These are phyloP conservation scores for Corythaeola cristata DNA, from an alignment of 2,113 vertebrate species.

Conservation along the genomic window DNA sequence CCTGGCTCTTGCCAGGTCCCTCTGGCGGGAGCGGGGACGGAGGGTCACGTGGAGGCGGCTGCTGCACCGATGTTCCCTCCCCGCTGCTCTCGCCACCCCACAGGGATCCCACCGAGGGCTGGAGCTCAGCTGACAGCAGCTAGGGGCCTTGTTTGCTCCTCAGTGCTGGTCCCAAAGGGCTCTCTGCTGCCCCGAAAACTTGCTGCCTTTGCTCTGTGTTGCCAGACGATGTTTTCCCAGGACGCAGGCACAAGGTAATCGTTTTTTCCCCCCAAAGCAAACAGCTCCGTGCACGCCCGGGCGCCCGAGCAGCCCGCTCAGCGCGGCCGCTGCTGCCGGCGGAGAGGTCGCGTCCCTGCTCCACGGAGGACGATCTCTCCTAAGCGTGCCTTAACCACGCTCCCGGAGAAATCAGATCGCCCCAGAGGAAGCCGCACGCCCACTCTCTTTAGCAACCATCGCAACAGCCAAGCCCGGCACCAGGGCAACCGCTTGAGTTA, in stretches of 20 bases:
- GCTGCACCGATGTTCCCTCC: neutral
- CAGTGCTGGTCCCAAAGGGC: neutral
- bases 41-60: conserved; percentile 64
- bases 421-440: conserved; percentile 59
- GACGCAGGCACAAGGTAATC: neutral
- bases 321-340: neutral
- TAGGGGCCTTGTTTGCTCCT: neutral
- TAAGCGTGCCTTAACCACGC: neutral
- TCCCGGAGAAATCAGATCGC: conserved; percentile 58
- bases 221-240: neutral
- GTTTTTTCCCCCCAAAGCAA: neutral
- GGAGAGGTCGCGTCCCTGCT: neutral
- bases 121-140: neutral
- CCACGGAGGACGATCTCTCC: neutral
- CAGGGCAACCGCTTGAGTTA: conserved; percentile 60
- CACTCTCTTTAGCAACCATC: conserved; percentile 61
- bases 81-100: neutral
- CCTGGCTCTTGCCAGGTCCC: conserved; percentile 39
- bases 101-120: neutral
- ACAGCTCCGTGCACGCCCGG: neutral
- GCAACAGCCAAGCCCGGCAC: conserved; percentile 57
- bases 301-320: neutral
- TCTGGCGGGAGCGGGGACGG: conserved; percentile 20
- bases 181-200: neutral
- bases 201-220: neutral